Base-by-base conservation (phyloP, 2,888 invertebrate species). In the Stictocephala bisonia region DNA sequence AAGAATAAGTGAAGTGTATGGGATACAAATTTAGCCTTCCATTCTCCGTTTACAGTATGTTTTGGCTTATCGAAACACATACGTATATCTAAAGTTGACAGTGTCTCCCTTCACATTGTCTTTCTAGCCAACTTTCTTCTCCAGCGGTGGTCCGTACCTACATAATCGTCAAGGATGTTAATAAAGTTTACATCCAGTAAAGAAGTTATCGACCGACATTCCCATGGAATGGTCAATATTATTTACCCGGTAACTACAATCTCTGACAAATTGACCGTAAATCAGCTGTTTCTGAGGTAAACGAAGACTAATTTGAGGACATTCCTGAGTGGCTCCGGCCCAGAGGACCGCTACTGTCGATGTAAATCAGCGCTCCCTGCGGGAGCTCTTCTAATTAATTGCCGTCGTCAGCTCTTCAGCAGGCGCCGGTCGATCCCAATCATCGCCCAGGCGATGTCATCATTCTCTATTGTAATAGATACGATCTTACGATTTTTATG, bases 371-470 rank as follows among this genome's bases (percentile, higher is more conserved):
- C 60, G 40, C 60, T 20, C 60, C 11, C 70, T 18, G 70, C 70
- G 70, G 69, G 70, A 40, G 70, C 41, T 40, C 70, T 24, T 13
- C 53, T 69, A 69, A 69, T 70, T 70, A 70, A 71, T 71, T 35
- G 71, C 56, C 18, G 41, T 27, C 70, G 69, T 70, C 70, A 69
- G n/a, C 51, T 35, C 53, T 69, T 27, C 70, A 41, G 56, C 56
- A 26, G 70, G 70, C 70, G 70, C 70, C 70, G 70, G 56, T 70
- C 56, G 70, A 70, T 70, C 56, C 56, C 56, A 56, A 70, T 70
- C 70, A 56, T 41, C 22, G 9, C 1, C 26, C 40, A 11, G 35
- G 51, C 53, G 44, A 70, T 69, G 69, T 69, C 69, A 69, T 69
- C 69, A 68, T 68, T 68, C 11, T 11, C 18, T 20, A 69, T 40